phyloP scores from a whole-genome alignment of 2,113 vertebrate species.

The Mystacornis crossleyi region DNA sequence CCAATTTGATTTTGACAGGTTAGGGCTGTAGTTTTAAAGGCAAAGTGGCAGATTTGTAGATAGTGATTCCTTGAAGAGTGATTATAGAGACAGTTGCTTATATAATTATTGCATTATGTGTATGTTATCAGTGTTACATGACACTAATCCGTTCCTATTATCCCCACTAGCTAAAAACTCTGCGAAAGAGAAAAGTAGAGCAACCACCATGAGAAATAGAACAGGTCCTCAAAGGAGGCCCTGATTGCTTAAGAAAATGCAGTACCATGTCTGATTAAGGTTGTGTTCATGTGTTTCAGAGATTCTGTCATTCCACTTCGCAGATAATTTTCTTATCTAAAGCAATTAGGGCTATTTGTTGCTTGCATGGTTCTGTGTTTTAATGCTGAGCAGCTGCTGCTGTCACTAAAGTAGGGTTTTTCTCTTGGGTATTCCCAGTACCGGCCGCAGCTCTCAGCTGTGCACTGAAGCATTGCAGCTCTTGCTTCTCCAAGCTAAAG shows the following conservation, averaged over 20 bases:
- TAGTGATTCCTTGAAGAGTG: background rate
- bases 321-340: background rate
- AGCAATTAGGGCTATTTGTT: background rate
- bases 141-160: background rate
- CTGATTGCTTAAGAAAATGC: background rate
- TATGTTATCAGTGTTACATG: background rate
- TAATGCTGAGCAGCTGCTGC: background rate
- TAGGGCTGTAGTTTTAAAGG: slow-evolving; percentile 10
- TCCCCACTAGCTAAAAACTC: background rate
- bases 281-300: background rate
- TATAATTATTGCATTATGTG: background rate
- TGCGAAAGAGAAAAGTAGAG: background rate
- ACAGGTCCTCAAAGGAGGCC: background rate
- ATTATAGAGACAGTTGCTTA: slow-evolving; percentile 14
- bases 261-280: background rate
- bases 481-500: background rate
- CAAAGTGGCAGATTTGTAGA: slow-evolving; percentile 28
- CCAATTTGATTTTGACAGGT: slow-evolving; percentile 17
- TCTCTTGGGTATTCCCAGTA: background rate
- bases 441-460: background rate
- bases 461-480: background rate
- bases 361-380: background rate
- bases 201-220: background rate
- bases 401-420: background rate
- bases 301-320: background rate